These are phyloP conservation scores for Stomatorhinus ivindoensis DNA, from an alignment of 2,113 vertebrate genomes.

Conservation along the genomic window DNA sequence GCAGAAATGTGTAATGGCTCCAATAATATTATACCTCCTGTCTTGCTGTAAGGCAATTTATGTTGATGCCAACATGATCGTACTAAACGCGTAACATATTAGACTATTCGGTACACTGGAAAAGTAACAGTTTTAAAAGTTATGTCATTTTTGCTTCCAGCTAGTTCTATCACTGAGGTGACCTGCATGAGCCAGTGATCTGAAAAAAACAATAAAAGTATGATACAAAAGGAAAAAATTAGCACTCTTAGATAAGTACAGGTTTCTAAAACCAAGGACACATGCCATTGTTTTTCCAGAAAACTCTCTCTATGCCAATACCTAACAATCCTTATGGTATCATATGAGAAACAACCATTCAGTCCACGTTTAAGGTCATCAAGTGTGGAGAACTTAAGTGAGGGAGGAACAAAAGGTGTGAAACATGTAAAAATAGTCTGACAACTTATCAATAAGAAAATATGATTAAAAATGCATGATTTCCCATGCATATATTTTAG, in stretches of 20 bases:
- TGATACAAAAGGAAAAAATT: neutral
- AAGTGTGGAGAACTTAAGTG: neutral
- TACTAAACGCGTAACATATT: neutral
- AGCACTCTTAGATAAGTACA: neutral
- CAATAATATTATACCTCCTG: neutral
- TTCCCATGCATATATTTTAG: neutral
- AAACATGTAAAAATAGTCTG: neutral
- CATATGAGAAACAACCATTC: neutral
- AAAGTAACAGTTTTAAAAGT: neutral
- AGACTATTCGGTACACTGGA: neutral
- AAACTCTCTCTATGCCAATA: neutral
- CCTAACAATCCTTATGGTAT: neutral
- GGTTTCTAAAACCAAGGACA: neutral
- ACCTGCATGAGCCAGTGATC: neutral
- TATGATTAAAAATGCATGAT: neutral
- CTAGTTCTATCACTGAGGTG: neutral
- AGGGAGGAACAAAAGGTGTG: neutral
- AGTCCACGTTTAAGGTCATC: neutral
- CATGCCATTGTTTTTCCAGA: neutral
- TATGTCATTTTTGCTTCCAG: neutral
- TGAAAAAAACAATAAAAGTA: neutral
- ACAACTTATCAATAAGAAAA: neutral
- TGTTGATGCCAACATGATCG: neutral
- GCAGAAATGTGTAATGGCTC: neutral
- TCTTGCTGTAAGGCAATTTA: neutral